Evolutionary conservation across 2,113 vertebrate species (phyloP).

Genomic region (Oxyruncus cristatus): DNA sequence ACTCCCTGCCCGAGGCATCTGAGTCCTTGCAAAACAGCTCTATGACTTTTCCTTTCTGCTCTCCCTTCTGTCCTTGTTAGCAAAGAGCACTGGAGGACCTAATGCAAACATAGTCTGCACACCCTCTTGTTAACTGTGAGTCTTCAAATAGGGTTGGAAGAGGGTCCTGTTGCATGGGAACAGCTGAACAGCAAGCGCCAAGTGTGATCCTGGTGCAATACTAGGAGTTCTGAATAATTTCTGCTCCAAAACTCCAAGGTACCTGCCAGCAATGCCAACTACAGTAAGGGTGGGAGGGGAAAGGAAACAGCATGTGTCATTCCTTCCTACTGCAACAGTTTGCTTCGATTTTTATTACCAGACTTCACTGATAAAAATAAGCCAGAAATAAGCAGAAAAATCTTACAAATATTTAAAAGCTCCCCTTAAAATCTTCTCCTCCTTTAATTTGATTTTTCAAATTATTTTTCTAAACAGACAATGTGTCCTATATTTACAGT

Average conservation of each 20-base stretch:
- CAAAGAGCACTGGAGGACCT: neutral
- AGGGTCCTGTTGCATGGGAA: neutral
- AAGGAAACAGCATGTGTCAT: neutral
- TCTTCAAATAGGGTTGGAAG: neutral
- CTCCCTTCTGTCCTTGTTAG: neutral
- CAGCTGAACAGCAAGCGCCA: neutral
- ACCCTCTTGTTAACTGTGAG: neutral
- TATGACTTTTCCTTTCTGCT: neutral
- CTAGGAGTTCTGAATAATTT: neutral
- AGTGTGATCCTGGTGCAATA: neutral
- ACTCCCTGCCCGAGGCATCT: rapidly evolving
- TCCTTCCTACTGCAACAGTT: neutral
- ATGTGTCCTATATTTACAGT: neutral
- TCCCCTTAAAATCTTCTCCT: neutral
- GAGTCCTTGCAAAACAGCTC: neutral
- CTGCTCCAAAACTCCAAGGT: neutral
- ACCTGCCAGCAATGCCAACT: neutral
- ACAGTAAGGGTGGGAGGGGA: neutral
- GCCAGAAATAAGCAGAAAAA: neutral
- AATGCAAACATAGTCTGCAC: neutral
- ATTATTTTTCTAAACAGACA: neutral
- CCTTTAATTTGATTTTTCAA: neutral
- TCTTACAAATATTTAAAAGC: neutral
- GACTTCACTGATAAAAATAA: neutral
- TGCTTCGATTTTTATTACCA: neutral